Conservation (phyloP, 2,888 invertebrate species). For the Agonopterix alstromeriana region DNA sequence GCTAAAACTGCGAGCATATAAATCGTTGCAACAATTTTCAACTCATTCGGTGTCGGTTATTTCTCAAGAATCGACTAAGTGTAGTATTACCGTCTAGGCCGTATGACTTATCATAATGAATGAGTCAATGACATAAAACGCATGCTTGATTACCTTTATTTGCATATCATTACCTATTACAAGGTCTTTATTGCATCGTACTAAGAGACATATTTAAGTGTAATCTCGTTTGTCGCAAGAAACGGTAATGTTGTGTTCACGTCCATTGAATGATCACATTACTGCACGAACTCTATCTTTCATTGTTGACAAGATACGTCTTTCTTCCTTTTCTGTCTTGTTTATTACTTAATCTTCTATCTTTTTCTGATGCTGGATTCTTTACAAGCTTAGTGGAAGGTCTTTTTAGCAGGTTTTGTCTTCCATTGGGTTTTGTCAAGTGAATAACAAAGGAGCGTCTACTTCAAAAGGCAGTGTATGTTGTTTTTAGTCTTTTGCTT, state of each 20-base stretch:
- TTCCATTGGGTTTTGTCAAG: slow-evolving; percentile 10
- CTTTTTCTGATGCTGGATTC: slow-evolving; percentile 16
- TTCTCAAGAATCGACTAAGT: no score
- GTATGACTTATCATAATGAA: slow-evolving; percentile 45
- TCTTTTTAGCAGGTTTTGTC: not conserved
- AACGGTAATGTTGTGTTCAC: slow-evolving; percentile 28
- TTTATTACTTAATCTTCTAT: slow-evolving; percentile 10
- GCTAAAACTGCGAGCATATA: no score
- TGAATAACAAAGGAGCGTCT: not conserved
- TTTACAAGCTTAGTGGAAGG: not conserved
- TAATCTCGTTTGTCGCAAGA: slow-evolving; percentile 13
- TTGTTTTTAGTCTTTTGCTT: not conserved
- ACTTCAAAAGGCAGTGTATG: not conserved
- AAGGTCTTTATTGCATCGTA: slow-evolving; percentile 9
- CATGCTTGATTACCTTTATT: slow-evolving; percentile 14
- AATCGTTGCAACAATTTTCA: no score
- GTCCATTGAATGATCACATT: slow-evolving; percentile 59
- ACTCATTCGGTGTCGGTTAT: no score
- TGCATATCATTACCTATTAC: not conserved
- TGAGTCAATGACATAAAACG: slow-evolving; percentile 53
- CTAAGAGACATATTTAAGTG: slow-evolving; percentile 16
- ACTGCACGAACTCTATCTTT: slow-evolving; percentile 53
- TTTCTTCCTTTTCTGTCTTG: slow-evolving; percentile 19
- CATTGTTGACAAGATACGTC: slow-evolving; percentile 44
- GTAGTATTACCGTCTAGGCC: slow-evolving; percentile 17